Percentiles rank a stretch among this genome's conserved stretches.
Conservation (phyloP, 1,140 invertebrate species). For the Drosophila ohnishii region DNA sequence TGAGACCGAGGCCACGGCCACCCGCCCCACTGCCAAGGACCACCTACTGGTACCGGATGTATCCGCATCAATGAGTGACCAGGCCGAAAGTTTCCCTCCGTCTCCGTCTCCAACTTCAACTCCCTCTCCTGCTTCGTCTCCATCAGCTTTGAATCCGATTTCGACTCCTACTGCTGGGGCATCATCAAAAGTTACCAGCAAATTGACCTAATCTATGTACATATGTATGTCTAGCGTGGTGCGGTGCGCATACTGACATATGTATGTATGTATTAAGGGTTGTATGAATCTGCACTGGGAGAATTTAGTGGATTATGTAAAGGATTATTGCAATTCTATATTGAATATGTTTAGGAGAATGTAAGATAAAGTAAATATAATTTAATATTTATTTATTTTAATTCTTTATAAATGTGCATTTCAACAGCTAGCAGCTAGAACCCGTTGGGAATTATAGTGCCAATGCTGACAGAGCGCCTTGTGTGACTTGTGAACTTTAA, state of each 20-base stretch:
- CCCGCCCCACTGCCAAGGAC: background rate
- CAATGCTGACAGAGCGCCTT: too few species aligned
- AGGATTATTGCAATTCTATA: background rate
- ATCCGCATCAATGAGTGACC: slow-evolving; percentile 72
- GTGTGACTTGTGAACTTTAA: too few species aligned
- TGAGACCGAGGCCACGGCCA: background rate
- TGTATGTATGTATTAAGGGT: background rate
- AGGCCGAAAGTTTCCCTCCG: slow-evolving; percentile 58
- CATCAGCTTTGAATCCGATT: slow-evolving; percentile 31
- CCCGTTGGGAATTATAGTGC: too few species aligned
- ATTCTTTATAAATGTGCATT: too few species aligned
- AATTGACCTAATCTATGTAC: slow-evolving; percentile 61
- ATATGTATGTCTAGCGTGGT: slow-evolving; percentile 29
- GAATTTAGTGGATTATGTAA: background rate
- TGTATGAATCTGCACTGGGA: slow-evolving; percentile 7
- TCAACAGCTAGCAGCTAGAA: too few species aligned
- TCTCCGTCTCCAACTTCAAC: background rate
- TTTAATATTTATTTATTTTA: too few species aligned
- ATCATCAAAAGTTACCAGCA: slow-evolving; percentile 63
- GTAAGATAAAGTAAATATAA: background rate
- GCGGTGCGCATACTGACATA: slow-evolving; percentile 7
- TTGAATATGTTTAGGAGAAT: background rate
- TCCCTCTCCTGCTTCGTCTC: background rate
- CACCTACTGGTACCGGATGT: slow-evolving; percentile 55
- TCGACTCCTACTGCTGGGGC: slow-evolving; percentile 28